Percentiles rank a stretch among this genome's conserved stretches.
Conservation (phyloP, 2,797 vertebrate genomes). For the Odontamblyopus rebecca region DNA sequence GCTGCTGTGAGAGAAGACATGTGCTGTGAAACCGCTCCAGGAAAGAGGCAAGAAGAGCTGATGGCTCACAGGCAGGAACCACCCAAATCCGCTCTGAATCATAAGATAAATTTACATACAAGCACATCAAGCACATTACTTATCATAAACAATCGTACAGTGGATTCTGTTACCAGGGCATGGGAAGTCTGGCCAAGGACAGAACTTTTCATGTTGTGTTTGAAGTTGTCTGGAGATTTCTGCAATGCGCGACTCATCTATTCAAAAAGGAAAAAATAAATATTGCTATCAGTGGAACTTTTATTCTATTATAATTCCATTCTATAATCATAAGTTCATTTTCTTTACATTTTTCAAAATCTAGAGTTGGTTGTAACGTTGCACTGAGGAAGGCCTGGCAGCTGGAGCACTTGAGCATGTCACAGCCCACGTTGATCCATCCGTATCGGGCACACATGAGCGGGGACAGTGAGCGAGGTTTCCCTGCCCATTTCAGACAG, state of each 20-base stretch:
- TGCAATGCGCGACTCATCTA: conserved; percentile 86
- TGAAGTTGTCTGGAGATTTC: conserved; percentile 86
- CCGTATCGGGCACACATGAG: conserved; percentile 90
- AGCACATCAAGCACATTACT: neutral
- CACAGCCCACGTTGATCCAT: conserved; percentile 87
- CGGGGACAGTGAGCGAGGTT: conserved; percentile 84
- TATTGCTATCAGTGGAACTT: neutral
- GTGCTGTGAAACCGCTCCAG: conserved; percentile 86
- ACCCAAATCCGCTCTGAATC: conserved; percentile 87
- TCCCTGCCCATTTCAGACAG: conserved; percentile 92
- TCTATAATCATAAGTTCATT: neutral
- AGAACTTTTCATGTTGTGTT: conserved; percentile 92
- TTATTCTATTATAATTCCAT: too few species aligned
- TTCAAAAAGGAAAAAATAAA: conserved; percentile 39
- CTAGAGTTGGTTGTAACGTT: conserved; percentile 84
- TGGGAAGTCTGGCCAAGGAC: conserved; percentile 95
- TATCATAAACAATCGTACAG: neutral
- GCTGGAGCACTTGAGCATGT: conserved; percentile 91
- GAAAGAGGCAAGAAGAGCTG: conserved; percentile 81
- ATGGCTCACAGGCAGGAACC: conserved; percentile 85
- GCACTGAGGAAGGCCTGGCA: conserved; percentile 92
- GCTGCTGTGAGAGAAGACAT: conserved; percentile 87
- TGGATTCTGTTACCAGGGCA: conserved; percentile 83
- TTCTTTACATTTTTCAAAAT: conserved; percentile 86
- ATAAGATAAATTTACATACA: neutral